Evolutionary conservation across 2,888 invertebrate species (phyloP).

Genomic region (Hymenopus coronatus): DNA sequence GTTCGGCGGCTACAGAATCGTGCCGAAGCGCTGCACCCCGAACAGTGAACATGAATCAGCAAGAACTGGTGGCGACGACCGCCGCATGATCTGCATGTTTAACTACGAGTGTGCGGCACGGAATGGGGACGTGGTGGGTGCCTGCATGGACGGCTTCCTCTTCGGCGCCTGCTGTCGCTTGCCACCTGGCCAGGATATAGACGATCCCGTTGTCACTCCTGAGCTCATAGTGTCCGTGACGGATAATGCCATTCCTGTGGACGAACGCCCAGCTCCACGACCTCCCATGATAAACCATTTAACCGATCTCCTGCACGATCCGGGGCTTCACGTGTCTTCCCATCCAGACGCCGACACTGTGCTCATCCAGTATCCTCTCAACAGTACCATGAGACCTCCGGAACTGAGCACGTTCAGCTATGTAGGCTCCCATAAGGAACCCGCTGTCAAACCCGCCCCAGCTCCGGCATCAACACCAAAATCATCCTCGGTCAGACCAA

Average conservation of each 20-base stretch:
- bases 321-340: constrained; percentile 11
- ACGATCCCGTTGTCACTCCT: constrained; percentile 19
- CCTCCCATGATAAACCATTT: background rate
- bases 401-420: constrained; percentile 33
- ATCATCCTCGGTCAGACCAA: constrained; percentile 20
- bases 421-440: constrained; percentile 29
- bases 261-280: background rate
- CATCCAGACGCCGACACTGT: constrained; percentile 58
- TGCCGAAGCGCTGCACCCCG: constrained; percentile 75
- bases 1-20: constrained; percentile 84
- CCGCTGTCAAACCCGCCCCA: background rate
- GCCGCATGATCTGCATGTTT: constrained; percentile 88
- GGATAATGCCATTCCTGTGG: background rate
- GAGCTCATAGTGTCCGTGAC: background rate
- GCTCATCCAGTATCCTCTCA: constrained; percentile 49
- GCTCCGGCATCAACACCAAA: constrained; percentile 20
- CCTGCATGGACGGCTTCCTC: constrained; percentile 90
- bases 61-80: constrained; percentile 61
- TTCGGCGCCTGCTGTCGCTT: constrained; percentile 89
- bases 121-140: constrained; percentile 79
- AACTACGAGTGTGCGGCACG: constrained; percentile 82
- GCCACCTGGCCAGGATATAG: constrained; percentile 43
- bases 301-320: constrained; percentile 10
- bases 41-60: constrained; percentile 47
- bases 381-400: background rate